phyloP scores from a whole-genome alignment of 1,140 invertebrate genomes.

The Aphelenchoides fujianensis region DNA sequence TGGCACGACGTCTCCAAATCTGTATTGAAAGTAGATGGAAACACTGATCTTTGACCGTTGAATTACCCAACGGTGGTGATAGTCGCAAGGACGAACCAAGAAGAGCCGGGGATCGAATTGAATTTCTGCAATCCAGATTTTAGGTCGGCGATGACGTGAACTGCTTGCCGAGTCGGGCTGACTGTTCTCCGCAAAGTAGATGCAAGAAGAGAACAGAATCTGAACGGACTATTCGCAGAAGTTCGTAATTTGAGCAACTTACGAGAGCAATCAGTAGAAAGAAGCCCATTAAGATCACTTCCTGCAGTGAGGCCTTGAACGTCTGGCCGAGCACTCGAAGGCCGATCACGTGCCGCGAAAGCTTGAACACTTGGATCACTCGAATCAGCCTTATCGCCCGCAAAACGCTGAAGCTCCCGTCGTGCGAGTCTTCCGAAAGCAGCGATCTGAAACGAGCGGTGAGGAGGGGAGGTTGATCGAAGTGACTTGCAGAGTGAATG shows the following conservation, averaged over 20 bases:
- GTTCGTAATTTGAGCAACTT: too few species aligned
- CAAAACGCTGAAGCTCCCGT: neutral
- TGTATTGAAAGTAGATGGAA: too few species aligned
- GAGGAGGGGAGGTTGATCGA: too few species aligned
- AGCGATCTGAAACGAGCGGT: neutral
- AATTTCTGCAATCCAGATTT: too few species aligned
- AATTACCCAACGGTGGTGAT: constrained; percentile 4
- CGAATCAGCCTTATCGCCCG: neutral
- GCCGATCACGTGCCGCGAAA: neutral
- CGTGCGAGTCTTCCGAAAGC: neutral
- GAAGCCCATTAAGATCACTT: neutral
- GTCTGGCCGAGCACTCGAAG: neutral
- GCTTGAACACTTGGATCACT: neutral
- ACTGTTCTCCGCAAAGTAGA: neutral
- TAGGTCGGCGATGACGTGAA: too few species aligned
- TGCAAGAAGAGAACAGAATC: neutral
- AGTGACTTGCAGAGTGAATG: too few species aligned
- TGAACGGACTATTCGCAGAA: too few species aligned
- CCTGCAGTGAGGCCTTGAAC: neutral
- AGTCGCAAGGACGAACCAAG: neutral
- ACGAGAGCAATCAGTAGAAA: neutral
- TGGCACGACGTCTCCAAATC: neutral
- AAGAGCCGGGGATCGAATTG: neutral
- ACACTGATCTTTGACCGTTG: neutral
- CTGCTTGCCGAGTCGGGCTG: too few species aligned